Evolutionary conservation across 2,113 vertebrate genomes (phyloP).

Genomic region (Caranx melampygus): DNA sequence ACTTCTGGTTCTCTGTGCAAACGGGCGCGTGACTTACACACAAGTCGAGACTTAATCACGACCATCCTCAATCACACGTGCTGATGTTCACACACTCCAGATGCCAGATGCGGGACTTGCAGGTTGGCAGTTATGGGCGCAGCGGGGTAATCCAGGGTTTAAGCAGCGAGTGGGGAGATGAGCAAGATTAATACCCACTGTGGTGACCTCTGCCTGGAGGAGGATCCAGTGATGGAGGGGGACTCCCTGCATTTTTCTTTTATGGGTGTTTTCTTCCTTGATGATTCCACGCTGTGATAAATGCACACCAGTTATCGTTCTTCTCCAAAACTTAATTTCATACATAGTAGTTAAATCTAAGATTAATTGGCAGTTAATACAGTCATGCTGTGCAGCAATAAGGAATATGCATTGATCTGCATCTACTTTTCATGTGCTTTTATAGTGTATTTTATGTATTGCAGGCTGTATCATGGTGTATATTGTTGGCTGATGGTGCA

Average conservation of each 20-base stretch:
- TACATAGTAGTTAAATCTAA: not conserved
- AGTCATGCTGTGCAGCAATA: not conserved
- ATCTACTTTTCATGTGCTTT: not conserved
- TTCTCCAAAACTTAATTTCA: too few relatives aligned
- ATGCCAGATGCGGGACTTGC: conserved; percentile 6
- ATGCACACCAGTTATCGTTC: not conserved
- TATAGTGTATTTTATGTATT: too few relatives aligned
- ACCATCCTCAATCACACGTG: not conserved
- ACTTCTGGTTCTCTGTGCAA: not conserved
- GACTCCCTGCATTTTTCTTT: not conserved
- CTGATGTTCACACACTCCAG: not conserved
- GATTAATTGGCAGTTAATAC: not conserved
- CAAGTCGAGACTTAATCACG: not conserved
- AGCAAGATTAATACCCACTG: conserved; percentile 35
- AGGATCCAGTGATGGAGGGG: conserved; percentile 18
- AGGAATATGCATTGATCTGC: not conserved
- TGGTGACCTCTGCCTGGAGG: conserved; percentile 8
- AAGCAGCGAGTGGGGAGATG: conserved; percentile 33
- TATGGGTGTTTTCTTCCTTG: not conserved
- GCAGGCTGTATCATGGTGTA: not conserved
- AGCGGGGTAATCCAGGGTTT: conserved; percentile 46
- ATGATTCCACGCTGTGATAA: not conserved
- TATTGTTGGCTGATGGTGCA: not conserved
- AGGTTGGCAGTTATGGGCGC: conserved; percentile 27
- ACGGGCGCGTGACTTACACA: not conserved